Evolutionary conservation across 2,888 invertebrate genomes (phyloP).

Genomic region (Rhorus exstirpatorius): DNA sequence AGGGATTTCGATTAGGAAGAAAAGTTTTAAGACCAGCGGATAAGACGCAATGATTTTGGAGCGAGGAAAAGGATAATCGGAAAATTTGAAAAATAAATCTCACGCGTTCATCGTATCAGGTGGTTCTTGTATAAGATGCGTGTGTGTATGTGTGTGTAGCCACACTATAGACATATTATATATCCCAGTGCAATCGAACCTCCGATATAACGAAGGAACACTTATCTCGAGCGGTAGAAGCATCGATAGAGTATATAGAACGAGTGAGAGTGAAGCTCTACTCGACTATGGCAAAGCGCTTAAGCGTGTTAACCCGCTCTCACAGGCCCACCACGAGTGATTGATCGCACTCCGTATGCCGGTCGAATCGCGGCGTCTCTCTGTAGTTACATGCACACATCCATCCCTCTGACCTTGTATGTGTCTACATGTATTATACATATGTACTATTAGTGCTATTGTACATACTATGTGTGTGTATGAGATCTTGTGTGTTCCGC

Average conservation of each 20-base stretch:
- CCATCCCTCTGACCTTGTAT: slow-evolving; percentile 21
- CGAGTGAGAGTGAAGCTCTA: slow-evolving; percentile 45
- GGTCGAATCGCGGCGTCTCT: slow-evolving; percentile 45
- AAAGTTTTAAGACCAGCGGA: no score
- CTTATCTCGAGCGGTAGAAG: slow-evolving; percentile 20
- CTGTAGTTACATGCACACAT: slow-evolving; percentile 5
- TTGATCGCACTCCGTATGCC: slow-evolving; percentile 79
- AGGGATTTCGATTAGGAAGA: no score
- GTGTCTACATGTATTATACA: slow-evolving; percentile 6
- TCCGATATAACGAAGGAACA: slow-evolving; percentile 51
- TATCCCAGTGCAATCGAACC: slow-evolving; percentile 17
- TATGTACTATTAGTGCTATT: slow-evolving; percentile 18
- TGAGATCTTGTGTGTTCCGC: slow-evolving; percentile 25
- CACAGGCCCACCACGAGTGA: slow-evolving; percentile 76
- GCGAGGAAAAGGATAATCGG: neutral
- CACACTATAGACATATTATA: neutral
- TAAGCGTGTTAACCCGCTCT: slow-evolving; percentile 78
- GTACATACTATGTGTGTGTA: slow-evolving; percentile 2
- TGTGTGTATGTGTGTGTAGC: no score
- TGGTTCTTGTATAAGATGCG: no score
- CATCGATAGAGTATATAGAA: slow-evolving; percentile 18
- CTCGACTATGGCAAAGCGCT: slow-evolving; percentile 75
- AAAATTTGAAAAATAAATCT: slow-evolving; percentile 13
- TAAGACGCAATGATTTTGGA: no score
- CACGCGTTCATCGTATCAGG: no score